These are phyloP conservation scores for Alectura lathami DNA, from an alignment of 2,113 vertebrate genomes.

Conservation along the genomic window DNA sequence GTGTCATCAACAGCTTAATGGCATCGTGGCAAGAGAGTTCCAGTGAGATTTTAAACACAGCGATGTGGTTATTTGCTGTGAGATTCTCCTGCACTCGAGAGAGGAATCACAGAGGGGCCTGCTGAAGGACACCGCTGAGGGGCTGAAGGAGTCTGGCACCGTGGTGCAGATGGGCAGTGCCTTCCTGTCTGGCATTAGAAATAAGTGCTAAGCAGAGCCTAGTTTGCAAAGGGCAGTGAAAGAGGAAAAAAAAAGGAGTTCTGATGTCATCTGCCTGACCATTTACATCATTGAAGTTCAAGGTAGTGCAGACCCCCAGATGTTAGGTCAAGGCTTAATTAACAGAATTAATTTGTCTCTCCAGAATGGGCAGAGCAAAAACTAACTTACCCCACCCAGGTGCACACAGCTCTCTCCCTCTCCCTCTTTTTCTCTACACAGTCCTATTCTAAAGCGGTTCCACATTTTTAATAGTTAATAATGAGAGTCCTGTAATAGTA, in stretches of 20 bases:
- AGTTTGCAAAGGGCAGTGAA: neutral
- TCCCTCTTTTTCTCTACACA: neutral
- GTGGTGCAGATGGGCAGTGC: neutral
- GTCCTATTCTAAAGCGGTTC: neutral
- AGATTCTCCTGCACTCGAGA: neutral
- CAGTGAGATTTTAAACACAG: neutral
- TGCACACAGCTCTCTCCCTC: neutral
- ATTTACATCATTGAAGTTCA: neutral
- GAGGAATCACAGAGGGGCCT: neutral
- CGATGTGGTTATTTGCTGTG: neutral
- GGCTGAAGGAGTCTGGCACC: neutral
- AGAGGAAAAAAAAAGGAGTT: neutral
- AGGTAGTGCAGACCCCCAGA: neutral
- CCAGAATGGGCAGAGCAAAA: neutral
- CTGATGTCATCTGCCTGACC: neutral
- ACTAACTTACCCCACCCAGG: neutral
- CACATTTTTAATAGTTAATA: neutral
- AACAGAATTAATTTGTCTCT: neutral
- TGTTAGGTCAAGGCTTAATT: neutral
- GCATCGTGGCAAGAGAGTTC: fast-evolving
- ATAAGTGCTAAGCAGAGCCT: neutral
- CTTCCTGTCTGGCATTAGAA: neutral
- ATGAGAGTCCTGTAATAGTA: neutral
- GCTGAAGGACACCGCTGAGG: neutral
- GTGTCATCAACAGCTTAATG: neutral